These are phyloP conservation scores for Bothrops jararaca DNA, from an alignment of 2,113 vertebrate genomes.

Conservation along the genomic window DNA sequence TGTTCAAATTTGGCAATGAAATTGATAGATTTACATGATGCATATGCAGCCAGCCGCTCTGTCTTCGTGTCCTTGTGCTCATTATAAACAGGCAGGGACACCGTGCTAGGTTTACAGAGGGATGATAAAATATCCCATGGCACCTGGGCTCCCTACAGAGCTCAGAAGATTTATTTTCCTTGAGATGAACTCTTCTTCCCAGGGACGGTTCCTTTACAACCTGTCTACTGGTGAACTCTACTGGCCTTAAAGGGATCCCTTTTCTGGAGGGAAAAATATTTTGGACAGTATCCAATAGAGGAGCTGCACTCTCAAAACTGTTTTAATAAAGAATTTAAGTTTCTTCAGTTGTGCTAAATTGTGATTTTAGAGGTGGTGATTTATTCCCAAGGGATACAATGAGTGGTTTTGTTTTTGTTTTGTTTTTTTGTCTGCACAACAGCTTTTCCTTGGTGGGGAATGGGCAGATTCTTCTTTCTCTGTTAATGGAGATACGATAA, in stretches of 20 bases:
- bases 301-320: conserved; percentile 20
- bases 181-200: conserved; percentile 54
- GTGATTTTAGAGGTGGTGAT: conserved; percentile 43
- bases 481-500: conserved; percentile 1
- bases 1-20: conserved; percentile 64
- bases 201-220: conserved; percentile 33
- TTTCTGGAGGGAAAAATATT: conserved; percentile 54
- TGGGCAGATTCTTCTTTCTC: conserved; percentile 7
- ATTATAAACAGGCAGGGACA: conserved; percentile 64
- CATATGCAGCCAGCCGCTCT: conserved; percentile 53
- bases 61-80: conserved; percentile 61
- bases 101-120: conserved; percentile 62
- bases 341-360: conserved; percentile 53
- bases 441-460: conserved; percentile 7
- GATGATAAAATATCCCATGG: conserved; percentile 66
- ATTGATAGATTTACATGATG: conserved; percentile 64
- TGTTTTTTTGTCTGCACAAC: conserved; percentile 26
- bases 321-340: conserved; percentile 61
- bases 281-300: conserved; percentile 42
- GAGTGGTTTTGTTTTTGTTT: neutral
- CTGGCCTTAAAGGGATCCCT: conserved; percentile 60
- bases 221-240: conserved; percentile 37
- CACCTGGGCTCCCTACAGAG: conserved; percentile 62
- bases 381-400: conserved; percentile 44
- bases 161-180: conserved; percentile 66